Evolutionary conservation across 1,140 invertebrate genomes (phyloP), one percentile per base, ranked within the genome.

Genomic region (Tribolium castaneum): DNA sequence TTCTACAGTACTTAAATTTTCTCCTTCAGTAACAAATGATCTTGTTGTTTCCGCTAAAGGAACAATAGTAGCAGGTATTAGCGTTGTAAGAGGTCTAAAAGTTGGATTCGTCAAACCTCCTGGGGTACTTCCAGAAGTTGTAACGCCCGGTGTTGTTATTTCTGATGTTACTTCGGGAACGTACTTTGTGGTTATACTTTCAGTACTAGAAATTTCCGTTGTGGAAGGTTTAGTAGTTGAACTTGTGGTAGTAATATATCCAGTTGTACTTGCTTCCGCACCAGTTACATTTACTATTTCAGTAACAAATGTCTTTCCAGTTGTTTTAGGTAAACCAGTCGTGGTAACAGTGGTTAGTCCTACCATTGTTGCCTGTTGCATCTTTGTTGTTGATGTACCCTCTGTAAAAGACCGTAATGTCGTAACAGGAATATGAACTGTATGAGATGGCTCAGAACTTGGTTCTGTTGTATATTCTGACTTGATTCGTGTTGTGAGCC

Each of bases 191-290:
- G 82, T 86, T 7, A 83, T 83, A 10, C 80, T 75, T 80, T 87
- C 81, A 19, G 76, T 82, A 77, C 83, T 86, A 80, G 84, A 87
- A 66, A 85, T 79, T 75, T 85, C n/a, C 2, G n/a, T 9, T n/a
- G 39, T 45, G n/a, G 39, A 45, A 45, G 39, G n/a, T 9, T 45
- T 45, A 10, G 0, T 45, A 4, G 16, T 12, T 56, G 52, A n/a
- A 56, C 2, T 13, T 3, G 9, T 45, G 2, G 22, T 70, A 70
- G 62, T 10, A 70, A 30, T 19, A 70, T 12, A 70, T 70, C 10
- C 22, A 22, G 16, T 70, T 70, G 14, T 25, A 54, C 22, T 6
- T 54, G 13, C 1, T 54, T 4, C 13, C 13, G 4, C 6, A 12
- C 16, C 19, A 30, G 56, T 30, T 30, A n/a, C 56, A 22, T 12